Percentiles rank a stretch among this genome's conserved stretches.
Conservation (phyloP, 2,797 vertebrate genomes). For the Malurus splendens region DNA sequence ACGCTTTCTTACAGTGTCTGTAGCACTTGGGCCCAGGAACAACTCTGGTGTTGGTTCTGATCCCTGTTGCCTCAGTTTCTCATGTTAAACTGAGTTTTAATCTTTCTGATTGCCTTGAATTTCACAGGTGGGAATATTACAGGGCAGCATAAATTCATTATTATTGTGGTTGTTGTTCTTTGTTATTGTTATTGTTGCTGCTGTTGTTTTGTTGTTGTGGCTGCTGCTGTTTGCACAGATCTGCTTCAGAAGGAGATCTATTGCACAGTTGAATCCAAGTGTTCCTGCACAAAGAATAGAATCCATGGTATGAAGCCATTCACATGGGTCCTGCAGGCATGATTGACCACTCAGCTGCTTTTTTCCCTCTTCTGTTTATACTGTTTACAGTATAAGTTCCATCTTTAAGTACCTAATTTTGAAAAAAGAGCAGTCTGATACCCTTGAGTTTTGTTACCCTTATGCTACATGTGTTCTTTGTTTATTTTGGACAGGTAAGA, state of each 20-base stretch:
- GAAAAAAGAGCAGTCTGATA: neutral
- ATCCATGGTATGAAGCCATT: neutral
- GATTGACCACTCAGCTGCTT: neutral
- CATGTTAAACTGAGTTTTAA: neutral
- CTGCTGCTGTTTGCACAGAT: neutral
- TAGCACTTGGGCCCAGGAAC: neutral
- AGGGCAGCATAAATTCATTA: neutral
- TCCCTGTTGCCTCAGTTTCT: neutral
- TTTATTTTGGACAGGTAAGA: neutral
- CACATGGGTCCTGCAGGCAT: neutral
- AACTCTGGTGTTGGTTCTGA: neutral
- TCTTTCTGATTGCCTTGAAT: neutral
- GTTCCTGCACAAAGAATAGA: neutral
- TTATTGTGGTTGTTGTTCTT: neutral
- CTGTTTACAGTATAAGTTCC: neutral
- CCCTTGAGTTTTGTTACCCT: neutral
- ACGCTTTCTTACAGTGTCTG: neutral
- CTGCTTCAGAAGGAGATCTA: conserved; percentile 36
- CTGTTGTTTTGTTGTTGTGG: neutral
- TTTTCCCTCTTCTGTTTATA: neutral
- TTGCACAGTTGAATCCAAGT: neutral
- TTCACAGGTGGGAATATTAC: neutral
- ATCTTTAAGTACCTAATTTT: neutral
- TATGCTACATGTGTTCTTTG: neutral
- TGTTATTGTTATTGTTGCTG: neutral